Evolutionary conservation across 2,797 vertebrate genomes (phyloP), one percentile per base, ranked within the genome.

Genomic region (Morus bassanus): DNA sequence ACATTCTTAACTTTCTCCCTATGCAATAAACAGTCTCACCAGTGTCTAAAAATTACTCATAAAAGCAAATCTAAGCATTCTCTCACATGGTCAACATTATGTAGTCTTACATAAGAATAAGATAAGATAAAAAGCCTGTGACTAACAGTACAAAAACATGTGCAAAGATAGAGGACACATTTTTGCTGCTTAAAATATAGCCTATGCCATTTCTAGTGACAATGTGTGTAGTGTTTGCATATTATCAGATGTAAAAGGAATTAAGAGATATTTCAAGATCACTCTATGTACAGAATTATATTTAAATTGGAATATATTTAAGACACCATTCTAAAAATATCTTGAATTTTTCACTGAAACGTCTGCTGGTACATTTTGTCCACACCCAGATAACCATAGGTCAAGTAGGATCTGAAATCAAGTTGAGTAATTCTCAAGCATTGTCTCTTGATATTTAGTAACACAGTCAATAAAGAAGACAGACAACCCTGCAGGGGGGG

Each of bases 11-110:
- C 51, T 91, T 92, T 73, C 81, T 89, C 73, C 24, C 48, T 54
- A 31, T 65, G 74, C 48, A 85, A 89, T 88, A 96, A 97, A 85
- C 73, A 91, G 95, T 72, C 48, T 85, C 35, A 8, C 31, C 18
- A 67, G 50, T 46, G 30, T 48, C 81, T 91, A 96, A 97, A 97
- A 96, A 82, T 92, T 91, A 96, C 86, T 96, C 75, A 92, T 81
- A 89, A 87, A 96, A 51, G 1, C 68, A 92, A 91, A 85, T 88
- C 54, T 51, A 65, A 68, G 37, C 21, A 75, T 89, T 90, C 85
- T 39, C 37, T 39, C 37, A 39, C 37, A 39, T 39, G 37, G 37
- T 39, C 37, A 39, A 39, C 37, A 39, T 39, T 39, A 39, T 93
- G 37, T 46, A 87, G n/a, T 31, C 5, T 93, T 64, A 65, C 37